Conservation (phyloP, 2,888 invertebrate genomes). For the Lagria hirta region DNA sequence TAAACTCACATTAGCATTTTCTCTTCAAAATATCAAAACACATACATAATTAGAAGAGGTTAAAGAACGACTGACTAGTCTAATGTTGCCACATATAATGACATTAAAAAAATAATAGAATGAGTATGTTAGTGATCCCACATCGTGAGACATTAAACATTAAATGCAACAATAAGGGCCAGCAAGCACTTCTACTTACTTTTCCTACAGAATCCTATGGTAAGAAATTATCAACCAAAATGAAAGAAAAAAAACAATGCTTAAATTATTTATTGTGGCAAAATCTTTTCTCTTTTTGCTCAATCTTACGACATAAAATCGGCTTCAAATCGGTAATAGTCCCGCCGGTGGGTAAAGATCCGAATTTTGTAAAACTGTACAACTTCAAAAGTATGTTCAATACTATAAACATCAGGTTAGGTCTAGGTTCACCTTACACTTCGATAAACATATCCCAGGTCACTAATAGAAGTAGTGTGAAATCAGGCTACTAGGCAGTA, state of each 20-base stretch:
- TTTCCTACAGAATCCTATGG: conserved; percentile 60
- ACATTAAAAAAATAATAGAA: conserved; percentile 14
- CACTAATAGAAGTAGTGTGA: too few species aligned
- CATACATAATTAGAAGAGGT: conserved; percentile 26
- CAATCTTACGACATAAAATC: too few species aligned
- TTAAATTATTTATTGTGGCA: conserved; percentile 22
- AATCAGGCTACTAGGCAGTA: too few species aligned
- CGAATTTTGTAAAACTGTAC: too few species aligned
- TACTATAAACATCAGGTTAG: too few species aligned
- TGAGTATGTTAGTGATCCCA: conserved; percentile 18
- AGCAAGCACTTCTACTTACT: conserved; percentile 56
- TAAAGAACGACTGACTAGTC: conserved; percentile 23
- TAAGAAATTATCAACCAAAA: conserved; percentile 25
- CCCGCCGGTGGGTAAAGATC: too few species aligned
- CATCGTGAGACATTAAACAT: conserved; percentile 22
- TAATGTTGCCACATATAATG: conserved; percentile 27
- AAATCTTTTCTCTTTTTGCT: too few species aligned
- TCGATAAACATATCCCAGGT: too few species aligned
- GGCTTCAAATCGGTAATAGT: too few species aligned
- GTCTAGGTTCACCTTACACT: too few species aligned
- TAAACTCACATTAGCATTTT: conserved; percentile 18
- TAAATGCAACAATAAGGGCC: conserved; percentile 36
- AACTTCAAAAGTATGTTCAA: too few species aligned
- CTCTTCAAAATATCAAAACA: conserved; percentile 10
- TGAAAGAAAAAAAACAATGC: conserved; percentile 21